A percentile compares a stretch with the other conserved stretches of the same genome.
These are phyloP conservation scores for Cygnus buccinator DNA, from an alignment of 2,113 vertebrate species.

Conservation along the genomic window DNA sequence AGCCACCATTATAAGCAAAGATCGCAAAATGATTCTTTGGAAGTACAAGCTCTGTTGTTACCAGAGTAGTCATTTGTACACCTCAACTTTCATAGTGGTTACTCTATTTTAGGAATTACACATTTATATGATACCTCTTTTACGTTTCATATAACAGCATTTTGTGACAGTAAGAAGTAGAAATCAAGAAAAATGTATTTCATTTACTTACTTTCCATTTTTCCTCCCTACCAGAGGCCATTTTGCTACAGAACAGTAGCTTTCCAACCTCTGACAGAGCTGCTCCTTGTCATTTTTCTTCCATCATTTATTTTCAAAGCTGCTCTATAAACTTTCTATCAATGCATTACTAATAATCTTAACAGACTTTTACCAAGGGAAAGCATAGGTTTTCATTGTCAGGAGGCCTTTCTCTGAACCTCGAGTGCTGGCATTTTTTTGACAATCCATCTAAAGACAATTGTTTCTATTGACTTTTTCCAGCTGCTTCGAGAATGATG, in stretches of 20 bases:
- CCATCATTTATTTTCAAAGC: slow-evolving; percentile 64
- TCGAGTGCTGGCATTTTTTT: slow-evolving; percentile 26
- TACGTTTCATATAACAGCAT: not conserved
- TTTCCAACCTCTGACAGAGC: not conserved
- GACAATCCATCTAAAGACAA: slow-evolving; percentile 65
- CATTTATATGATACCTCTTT: not conserved
- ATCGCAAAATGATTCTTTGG: not conserved
- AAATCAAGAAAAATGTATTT: not conserved
- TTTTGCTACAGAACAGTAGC: not conserved
- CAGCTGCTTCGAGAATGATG: slow-evolving; percentile 42
- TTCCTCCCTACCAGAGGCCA: not conserved
- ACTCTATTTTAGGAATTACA: not conserved
- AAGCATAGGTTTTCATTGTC: not conserved
- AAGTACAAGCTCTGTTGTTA: not conserved
- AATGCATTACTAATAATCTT: slow-evolving; percentile 55
- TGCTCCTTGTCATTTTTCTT: not conserved
- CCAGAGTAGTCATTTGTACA: not conserved
- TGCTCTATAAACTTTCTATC: slow-evolving; percentile 40
- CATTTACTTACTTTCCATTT: not conserved
- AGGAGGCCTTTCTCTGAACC: slow-evolving; percentile 18
- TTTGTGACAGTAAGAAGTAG: not conserved
- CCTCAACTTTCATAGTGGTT: not conserved
- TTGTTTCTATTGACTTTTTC: slow-evolving; percentile 66
- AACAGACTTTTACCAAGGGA: slow-evolving; percentile 41
- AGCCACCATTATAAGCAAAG: not conserved